These are phyloP conservation scores for Scaptodrosophila latifasciaeformis DNA, from an alignment of 2,888 invertebrate species.

Conservation along the genomic window DNA sequence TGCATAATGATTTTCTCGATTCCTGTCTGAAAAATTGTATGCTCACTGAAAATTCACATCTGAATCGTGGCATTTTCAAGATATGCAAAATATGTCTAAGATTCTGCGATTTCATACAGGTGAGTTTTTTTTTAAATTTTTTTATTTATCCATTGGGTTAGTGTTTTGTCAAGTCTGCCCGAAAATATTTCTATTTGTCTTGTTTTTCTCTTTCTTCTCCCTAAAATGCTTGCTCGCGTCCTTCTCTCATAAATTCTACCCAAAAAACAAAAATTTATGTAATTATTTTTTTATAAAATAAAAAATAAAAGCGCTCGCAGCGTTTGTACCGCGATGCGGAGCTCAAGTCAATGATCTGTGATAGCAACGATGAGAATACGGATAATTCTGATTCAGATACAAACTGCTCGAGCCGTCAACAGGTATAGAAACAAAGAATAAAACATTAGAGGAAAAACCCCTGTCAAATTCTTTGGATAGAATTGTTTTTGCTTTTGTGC, in stretches of 20 bases:
- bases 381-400: conserved; percentile 72
- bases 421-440: too few species aligned
- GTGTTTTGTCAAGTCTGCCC: too few species aligned
- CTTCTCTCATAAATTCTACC: too few species aligned
- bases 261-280: too few species aligned
- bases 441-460: too few species aligned
- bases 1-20: conserved; percentile 92
- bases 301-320: conserved; percentile 74
- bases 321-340: conserved; percentile 75
- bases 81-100: conserved; percentile 91
- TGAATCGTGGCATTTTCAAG: conserved; percentile 87
- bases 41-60: conserved; percentile 91
- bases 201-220: conserved; percentile 16
- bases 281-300: too few species aligned
- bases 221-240: too few species aligned
- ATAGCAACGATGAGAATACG: conserved; percentile 71
- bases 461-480: not conserved
- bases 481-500: not conserved
- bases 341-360: conserved; percentile 74
- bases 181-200: conserved; percentile 17
- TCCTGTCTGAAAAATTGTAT: conserved; percentile 95
- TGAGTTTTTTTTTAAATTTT: too few species aligned
- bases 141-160: too few species aligned
- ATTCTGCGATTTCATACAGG: conserved; percentile 95
- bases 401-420: conserved; percentile 70